Evolutionary conservation across 2,113 vertebrate species (phyloP).

Genomic region (Solea solea): DNA sequence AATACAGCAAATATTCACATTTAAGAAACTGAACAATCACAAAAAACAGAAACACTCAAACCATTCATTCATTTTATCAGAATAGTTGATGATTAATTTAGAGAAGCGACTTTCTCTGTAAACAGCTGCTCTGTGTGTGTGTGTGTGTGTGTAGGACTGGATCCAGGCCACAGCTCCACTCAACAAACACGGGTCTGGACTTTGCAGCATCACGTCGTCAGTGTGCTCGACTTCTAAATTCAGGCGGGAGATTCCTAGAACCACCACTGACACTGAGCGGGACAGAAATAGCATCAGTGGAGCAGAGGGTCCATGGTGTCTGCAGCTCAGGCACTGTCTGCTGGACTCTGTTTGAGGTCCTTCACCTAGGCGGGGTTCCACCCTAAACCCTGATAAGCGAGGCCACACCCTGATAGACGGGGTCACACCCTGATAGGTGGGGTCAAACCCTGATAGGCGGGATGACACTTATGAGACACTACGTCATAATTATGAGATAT

Average conservation of each 20-base stretch:
- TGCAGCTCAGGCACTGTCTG: constrained; percentile 17
- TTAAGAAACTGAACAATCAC: too few species aligned
- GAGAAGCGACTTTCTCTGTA: neutral
- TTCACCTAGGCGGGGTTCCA: neutral
- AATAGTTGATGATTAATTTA: too few species aligned
- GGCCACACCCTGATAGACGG: neutral
- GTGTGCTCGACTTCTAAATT: constrained; percentile 29
- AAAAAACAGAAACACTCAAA: too few species aligned
- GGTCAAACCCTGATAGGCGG: too few species aligned
- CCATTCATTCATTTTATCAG: too few species aligned
- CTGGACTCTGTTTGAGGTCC: neutral
- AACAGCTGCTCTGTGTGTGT: neutral
- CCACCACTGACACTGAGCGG: neutral
- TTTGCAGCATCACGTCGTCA: constrained; percentile 21
- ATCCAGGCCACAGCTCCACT: neutral
- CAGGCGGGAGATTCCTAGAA: constrained; percentile 18
- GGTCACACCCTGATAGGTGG: too few species aligned
- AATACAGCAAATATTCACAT: too few species aligned
- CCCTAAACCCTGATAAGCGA: too few species aligned
- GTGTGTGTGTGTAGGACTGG: neutral
- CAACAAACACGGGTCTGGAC: neutral
- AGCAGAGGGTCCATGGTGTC: constrained; percentile 12
- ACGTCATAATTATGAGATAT: too few species aligned
- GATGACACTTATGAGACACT: too few species aligned
- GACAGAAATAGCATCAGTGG: constrained; percentile 35